Evolutionary conservation across 1,140 invertebrate species (phyloP).

Genomic region (Caenorhabditis remanei): DNA sequence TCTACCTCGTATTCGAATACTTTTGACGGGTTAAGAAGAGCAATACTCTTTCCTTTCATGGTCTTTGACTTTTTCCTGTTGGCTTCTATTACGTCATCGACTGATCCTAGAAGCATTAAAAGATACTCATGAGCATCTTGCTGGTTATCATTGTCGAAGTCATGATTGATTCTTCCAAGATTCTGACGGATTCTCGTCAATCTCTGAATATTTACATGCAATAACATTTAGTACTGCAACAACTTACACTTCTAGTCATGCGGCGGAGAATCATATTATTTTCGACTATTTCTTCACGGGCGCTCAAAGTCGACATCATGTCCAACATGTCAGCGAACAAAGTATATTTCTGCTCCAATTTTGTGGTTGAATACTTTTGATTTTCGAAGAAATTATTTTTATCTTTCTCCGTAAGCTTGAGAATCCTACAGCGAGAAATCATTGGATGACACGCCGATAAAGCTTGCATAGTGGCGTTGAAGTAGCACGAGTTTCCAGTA

Average conservation of each 20-base stretch:
- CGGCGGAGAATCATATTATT: no score
- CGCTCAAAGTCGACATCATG: no score
- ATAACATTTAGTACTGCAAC: neutral
- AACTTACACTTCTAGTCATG: no score
- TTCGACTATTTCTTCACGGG: no score
- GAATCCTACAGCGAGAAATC: neutral
- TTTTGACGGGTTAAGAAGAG: neutral
- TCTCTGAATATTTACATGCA: neutral
- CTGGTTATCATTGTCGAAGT: neutral
- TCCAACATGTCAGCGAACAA: neutral
- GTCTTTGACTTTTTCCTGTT: neutral
- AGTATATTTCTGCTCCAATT: neutral
- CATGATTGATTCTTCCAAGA: neutral
- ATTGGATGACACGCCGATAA: neutral
- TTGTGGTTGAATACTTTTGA: neutral
- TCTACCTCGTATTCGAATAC: neutral
- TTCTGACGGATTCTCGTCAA: neutral
- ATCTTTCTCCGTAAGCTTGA: neutral
- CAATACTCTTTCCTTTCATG: neutral
- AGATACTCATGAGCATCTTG: constrained; percentile 35
- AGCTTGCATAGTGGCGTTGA: constrained; percentile 73
- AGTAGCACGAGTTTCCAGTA: constrained; percentile 48
- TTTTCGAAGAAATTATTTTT: neutral
- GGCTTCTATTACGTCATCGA: neutral
- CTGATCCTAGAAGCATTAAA: neutral